phyloP scores from a whole-genome alignment of 2,888 invertebrate species.

The Orthosia incerta region DNA sequence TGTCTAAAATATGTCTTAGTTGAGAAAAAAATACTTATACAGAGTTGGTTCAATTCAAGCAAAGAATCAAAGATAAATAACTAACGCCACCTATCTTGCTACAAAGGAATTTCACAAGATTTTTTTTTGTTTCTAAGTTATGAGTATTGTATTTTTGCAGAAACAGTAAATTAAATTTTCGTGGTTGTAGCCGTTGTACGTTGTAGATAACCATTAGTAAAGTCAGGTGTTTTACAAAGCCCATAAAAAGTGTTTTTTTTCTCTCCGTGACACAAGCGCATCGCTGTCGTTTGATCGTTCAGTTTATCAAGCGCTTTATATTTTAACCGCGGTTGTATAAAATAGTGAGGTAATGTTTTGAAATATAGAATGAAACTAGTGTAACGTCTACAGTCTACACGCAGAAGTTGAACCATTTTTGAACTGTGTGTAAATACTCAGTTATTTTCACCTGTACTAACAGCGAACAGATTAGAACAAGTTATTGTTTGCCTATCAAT shows the following conservation, averaged over 20 bases:
- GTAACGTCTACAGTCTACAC: not conserved
- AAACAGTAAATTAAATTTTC: not conserved
- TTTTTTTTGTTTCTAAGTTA: not conserved
- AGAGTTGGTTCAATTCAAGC: not conserved
- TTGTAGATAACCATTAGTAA: conserved; percentile 10
- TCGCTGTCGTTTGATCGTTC: conserved; percentile 14
- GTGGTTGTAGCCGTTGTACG: not conserved
- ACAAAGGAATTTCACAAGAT: not conserved
- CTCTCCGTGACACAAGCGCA: conserved; percentile 65
- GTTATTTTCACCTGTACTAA: too few species aligned
- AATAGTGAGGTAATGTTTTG: not conserved
- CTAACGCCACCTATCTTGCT: conserved; percentile 18
- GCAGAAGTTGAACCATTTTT: not conserved
- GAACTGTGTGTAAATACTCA: not conserved
- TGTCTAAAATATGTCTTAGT: too few species aligned
- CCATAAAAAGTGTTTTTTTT: conserved; percentile 50
- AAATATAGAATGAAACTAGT: not conserved
- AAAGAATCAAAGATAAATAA: conserved; percentile 1
- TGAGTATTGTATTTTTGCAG: not conserved
- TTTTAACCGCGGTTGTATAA: not conserved
- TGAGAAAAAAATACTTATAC: not conserved
- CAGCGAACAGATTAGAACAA: not conserved
- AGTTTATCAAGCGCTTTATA: conserved; percentile 54
- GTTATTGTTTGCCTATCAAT: not conserved
- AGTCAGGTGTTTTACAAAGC: conserved; percentile 60